Conservation (phyloP, 2,113 vertebrate species). For the Tragelaphus strepsiceros region DNA sequence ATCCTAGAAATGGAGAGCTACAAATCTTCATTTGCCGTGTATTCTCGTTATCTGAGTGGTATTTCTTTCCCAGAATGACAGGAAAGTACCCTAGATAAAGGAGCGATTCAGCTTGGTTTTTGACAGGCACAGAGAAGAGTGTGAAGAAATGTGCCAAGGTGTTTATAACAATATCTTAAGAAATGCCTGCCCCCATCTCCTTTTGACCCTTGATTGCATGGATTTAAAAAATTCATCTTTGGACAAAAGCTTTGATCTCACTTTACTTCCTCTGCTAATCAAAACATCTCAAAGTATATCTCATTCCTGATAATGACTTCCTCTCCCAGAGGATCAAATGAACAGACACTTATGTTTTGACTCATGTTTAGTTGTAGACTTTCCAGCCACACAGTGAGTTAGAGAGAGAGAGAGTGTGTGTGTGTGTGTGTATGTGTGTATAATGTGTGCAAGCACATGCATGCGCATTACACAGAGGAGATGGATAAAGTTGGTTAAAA, state of each 20-base stretch:
- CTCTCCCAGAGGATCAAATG: neutral
- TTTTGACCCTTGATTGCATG: neutral
- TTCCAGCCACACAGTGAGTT: neutral
- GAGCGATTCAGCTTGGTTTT: neutral
- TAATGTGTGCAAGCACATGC: too few species aligned
- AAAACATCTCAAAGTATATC: slow-evolving; percentile 29
- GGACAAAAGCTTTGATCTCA: neutral
- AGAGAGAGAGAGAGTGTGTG: neutral
- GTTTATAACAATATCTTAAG: neutral
- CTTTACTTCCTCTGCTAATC: slow-evolving; percentile 12
- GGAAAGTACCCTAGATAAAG: neutral
- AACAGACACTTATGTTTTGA: neutral
- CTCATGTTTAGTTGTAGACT: neutral
- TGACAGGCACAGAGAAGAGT: neutral
- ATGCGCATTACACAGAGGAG: neutral
- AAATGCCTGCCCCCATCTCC: neutral
- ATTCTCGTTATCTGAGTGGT: neutral
- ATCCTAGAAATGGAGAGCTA: neutral
- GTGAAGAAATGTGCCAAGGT: neutral
- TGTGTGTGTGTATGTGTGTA: neutral
- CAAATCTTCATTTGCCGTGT: neutral
- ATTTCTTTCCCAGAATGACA: neutral
- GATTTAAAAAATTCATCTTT: slow-evolving; percentile 23
- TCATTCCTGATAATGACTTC: neutral
- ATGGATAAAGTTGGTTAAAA: neutral